Conservation (phyloP, 2,113 vertebrate species). For the Hepsetus odoe region DNA sequence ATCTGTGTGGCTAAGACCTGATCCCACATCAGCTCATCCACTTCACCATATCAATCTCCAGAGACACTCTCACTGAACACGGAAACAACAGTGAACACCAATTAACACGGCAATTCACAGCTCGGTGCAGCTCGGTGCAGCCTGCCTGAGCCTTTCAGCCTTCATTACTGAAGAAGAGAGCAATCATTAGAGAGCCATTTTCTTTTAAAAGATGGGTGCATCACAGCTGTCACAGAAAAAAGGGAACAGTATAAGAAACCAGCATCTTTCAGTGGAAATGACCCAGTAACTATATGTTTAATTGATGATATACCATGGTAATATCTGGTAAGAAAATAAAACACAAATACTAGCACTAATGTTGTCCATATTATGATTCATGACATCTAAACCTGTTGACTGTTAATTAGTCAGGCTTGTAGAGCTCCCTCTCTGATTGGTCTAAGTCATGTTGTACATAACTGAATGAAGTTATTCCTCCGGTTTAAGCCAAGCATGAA, state of each 20-base stretch:
- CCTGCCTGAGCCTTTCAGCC: background rate
- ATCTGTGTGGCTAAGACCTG: background rate
- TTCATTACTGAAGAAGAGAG: background rate
- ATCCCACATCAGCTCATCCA: background rate
- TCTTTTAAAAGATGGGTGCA: background rate
- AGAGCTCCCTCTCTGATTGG: background rate
- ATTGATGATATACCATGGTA: background rate
- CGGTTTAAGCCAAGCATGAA: no score
- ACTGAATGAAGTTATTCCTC: background rate
- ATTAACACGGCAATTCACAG: conserved; percentile 10
- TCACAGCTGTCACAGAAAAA: background rate
- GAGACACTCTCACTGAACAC: background rate
- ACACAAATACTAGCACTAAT: background rate
- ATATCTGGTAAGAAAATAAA: no score
- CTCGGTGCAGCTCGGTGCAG: conserved; percentile 5
- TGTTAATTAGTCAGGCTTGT: background rate
- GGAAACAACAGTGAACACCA: conserved; percentile 22
- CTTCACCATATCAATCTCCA: background rate
- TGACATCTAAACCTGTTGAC: background rate
- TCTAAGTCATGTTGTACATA: background rate
- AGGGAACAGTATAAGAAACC: background rate
- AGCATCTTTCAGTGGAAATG: background rate
- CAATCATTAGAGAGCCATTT: background rate
- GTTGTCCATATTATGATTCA: background rate
- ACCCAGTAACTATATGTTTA: background rate